Evolutionary conservation across 1,140 invertebrate genomes (phyloP).

Genomic region (Macrobrachium rosenbergii): DNA sequence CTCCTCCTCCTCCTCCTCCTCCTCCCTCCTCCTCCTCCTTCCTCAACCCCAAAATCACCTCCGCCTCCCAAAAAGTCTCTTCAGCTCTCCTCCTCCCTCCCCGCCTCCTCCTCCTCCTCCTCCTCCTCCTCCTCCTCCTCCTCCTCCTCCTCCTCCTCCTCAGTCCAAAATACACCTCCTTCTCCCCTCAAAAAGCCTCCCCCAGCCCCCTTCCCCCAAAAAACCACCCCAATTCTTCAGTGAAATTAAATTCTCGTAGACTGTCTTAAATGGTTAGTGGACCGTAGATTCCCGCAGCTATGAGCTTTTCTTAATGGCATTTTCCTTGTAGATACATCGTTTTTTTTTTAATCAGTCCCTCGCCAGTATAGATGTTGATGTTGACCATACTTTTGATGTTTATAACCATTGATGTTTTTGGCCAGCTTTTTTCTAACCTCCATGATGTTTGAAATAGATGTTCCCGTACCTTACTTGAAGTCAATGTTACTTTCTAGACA

Average conservation of each 20-base stretch:
- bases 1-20: too few species aligned
- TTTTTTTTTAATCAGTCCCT: too few species aligned
- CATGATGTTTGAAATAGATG: too few species aligned
- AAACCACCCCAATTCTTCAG: neutral
- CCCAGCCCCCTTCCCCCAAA: neutral
- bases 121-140: neutral
- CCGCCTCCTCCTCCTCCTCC: neutral
- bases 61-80: neutral
- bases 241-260: too few species aligned
- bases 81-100: neutral
- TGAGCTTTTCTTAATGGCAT: too few species aligned
- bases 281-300: too few species aligned
- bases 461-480: neutral
- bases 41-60: neutral
- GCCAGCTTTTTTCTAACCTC: neutral
- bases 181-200: neutral
- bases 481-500: neutral
- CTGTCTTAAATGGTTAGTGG: too few species aligned
- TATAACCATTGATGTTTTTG: neutral
- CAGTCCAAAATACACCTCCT: neutral
- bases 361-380: too few species aligned
- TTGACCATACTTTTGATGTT: too few species aligned
- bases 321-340: too few species aligned
- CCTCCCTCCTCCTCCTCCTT: too few species aligned
- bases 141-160: neutral